phyloP scores from a whole-genome alignment of 2,888 invertebrate species.

The Eristalis intricaria region DNA sequence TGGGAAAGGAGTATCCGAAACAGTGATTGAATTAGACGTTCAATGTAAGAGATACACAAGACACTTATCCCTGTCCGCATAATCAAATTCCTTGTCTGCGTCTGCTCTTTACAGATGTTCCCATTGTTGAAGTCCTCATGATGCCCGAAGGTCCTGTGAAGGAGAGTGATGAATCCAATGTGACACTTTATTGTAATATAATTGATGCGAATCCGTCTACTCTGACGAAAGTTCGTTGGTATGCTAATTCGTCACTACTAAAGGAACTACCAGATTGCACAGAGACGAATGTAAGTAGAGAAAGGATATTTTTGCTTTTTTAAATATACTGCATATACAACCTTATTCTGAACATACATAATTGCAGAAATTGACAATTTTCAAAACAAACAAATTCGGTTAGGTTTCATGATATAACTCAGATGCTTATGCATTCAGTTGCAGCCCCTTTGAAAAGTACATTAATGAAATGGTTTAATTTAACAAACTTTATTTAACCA shows the following conservation, averaged over 20 bases:
- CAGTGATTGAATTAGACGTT: conserved; percentile 89
- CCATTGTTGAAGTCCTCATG: conserved; percentile 89
- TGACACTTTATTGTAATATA: conserved; percentile 91
- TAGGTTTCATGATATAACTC: no score
- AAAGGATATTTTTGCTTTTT: no score
- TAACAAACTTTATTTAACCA: no score
- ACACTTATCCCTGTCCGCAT: background rate
- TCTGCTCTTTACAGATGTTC: conserved; percentile 85
- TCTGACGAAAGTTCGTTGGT: conserved; percentile 92
- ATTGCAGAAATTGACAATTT: no score
- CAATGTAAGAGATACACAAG: conserved; percentile 86
- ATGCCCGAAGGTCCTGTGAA: conserved; percentile 89
- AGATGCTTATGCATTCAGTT: no score
- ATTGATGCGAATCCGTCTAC: conserved; percentile 89
- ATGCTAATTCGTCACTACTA: conserved; percentile 89
- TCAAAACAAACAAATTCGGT: no score
- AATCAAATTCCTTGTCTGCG: conserved; percentile 13
- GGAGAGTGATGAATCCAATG: conserved; percentile 90
- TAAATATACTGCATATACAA: no score
- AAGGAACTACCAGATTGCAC: conserved; percentile 92
- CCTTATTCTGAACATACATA: no score
- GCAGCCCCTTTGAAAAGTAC: no score
- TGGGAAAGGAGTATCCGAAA: conserved; percentile 88
- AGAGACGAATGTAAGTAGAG: conserved; percentile 77
- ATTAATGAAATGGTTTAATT: no score